Conservation (phyloP, 2,888 invertebrate genomes). For the Phalera bucephala region DNA sequence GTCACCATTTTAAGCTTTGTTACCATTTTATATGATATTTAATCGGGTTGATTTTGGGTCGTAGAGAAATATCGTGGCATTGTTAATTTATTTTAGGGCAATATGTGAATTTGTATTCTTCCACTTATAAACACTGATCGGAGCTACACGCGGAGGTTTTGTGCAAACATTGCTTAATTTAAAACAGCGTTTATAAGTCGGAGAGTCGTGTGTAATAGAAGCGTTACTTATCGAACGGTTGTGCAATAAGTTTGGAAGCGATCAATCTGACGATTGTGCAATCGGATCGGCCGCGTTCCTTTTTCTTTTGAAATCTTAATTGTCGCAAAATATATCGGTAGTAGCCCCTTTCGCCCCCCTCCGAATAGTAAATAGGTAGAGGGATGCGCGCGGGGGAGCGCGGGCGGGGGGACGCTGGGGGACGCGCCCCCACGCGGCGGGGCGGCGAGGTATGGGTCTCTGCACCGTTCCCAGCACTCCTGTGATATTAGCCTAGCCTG, state of each 20-base stretch:
- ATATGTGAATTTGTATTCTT: background rate
- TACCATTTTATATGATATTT: constrained; percentile 62
- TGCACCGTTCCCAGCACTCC: constrained; percentile 80
- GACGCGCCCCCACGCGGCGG: constrained; percentile 16
- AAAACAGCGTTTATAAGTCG: constrained; percentile 33
- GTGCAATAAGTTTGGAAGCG: constrained; percentile 47
- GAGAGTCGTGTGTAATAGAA: constrained; percentile 38
- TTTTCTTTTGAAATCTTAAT: constrained; percentile 75
- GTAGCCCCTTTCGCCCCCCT: constrained; percentile 73
- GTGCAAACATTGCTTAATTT: constrained; percentile 25
- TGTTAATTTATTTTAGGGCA: constrained; percentile 36
- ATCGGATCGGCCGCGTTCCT: constrained; percentile 54
- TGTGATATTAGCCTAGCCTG: constrained; percentile 83
- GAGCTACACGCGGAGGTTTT: background rate
- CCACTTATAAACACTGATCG: constrained; percentile 1
- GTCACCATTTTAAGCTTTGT: constrained; percentile 70
- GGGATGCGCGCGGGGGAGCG: constrained; percentile 42
- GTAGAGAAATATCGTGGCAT: constrained; percentile 37
- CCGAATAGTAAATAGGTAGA: constrained; percentile 76
- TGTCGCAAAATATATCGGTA: constrained; percentile 77
- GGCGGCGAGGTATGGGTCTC: constrained; percentile 40
- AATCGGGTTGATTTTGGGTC: constrained; percentile 37
- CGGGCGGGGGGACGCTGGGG: constrained; percentile 27
- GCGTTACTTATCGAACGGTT: constrained; percentile 48
- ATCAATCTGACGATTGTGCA: constrained; percentile 53